Percentiles rank a stretch among this genome's conserved stretches.
These are phyloP conservation scores for Rhinoptilus africanus DNA, from an alignment of 2,113 vertebrate species.

Conservation along the genomic window DNA sequence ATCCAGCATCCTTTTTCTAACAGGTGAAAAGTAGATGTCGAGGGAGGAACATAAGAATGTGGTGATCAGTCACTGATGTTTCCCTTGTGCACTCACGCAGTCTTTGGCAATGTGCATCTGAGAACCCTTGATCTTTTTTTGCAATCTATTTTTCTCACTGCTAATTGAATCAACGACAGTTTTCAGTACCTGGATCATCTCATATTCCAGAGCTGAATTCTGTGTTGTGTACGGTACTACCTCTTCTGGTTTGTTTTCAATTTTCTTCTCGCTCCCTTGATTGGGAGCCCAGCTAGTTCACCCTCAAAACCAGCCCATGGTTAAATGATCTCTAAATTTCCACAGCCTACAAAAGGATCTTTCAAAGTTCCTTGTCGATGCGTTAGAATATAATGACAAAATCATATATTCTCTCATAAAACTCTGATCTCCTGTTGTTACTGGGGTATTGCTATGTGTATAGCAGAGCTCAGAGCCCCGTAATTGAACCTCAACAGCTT, in stretches of 20 bases:
- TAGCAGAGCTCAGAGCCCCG: background rate
- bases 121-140: background rate
- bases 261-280: fast-evolving
- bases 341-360: background rate
- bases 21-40: background rate
- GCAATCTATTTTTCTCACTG: background rate
- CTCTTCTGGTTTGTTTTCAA: background rate
- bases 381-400: background rate
- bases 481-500: background rate
- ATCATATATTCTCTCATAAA: background rate
- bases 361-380: background rate
- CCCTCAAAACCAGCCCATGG: background rate
- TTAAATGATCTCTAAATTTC: background rate
- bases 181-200: background rate
- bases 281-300: background rate
- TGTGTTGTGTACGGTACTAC: too few relatives aligned
- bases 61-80: background rate
- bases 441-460: background rate
- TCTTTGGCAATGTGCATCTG: background rate
- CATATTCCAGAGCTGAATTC: background rate
- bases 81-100: background rate
- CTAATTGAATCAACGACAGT: background rate
- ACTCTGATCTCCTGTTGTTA: background rate
- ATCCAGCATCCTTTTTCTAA: background rate
- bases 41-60: background rate